These are phyloP conservation scores for Saxidomus purpurata DNA, from an alignment of 1,140 invertebrate genomes.

Conservation along the genomic window DNA sequence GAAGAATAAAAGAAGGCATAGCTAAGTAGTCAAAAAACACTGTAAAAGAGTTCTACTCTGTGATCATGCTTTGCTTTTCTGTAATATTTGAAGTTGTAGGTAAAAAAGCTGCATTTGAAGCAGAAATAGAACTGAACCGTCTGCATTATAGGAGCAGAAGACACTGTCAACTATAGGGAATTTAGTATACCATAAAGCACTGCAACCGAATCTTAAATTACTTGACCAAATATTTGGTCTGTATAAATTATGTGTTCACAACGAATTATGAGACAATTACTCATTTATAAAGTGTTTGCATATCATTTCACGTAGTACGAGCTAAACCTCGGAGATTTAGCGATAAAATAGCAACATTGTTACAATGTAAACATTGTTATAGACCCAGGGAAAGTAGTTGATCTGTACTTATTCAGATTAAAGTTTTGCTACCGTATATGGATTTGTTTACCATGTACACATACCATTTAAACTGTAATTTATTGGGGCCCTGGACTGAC, in stretches of 20 bases:
- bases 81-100: too few species aligned
- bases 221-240: constrained; percentile 13
- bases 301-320: background rate
- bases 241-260: background rate
- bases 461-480: background rate
- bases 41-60: too few species aligned
- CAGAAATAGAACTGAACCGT: too few species aligned
- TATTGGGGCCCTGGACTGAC: background rate
- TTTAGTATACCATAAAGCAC: too few species aligned
- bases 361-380: constrained; percentile 51
- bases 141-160: too few species aligned
- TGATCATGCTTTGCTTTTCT: too few species aligned
- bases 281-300: constrained; percentile 35
- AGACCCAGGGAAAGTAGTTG: background rate
- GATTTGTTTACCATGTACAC: background rate
- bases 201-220: background rate
- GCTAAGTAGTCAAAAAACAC: too few species aligned
- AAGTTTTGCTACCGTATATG: background rate
- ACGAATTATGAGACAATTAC: constrained; percentile 39
- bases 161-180: too few species aligned
- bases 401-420: background rate
- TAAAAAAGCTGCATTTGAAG: too few species aligned
- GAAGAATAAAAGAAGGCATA: too few species aligned
- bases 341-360: constrained; percentile 35
- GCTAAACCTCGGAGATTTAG: constrained; percentile 5